A percentile compares a stretch with the other conserved stretches of the same genome.
These are phyloP conservation scores for Peromyscus aztecus DNA, from an alignment of 2,797 vertebrate species.

Conservation along the genomic window DNA sequence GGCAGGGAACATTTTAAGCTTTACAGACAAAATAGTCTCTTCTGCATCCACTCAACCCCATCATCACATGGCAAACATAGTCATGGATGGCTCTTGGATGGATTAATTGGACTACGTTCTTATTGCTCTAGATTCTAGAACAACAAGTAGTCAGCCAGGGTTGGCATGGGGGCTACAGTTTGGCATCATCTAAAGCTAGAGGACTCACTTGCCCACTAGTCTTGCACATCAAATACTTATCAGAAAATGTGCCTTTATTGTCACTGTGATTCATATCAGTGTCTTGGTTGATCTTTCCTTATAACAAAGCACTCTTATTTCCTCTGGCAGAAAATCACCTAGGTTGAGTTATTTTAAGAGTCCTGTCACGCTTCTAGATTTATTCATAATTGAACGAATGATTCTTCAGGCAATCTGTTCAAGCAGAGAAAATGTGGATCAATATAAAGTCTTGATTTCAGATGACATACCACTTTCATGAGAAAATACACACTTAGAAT, in stretches of 20 bases:
- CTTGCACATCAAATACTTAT: neutral
- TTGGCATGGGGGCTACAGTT: neutral
- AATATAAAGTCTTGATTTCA: slow-evolving; percentile 48
- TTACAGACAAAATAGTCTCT: neutral
- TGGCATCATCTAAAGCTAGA: neutral
- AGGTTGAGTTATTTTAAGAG: slow-evolving; percentile 47
- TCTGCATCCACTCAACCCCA: neutral
- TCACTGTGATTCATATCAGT: neutral
- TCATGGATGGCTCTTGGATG: neutral
- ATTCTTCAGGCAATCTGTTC: neutral
- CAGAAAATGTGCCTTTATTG: neutral
- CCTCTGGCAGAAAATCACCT: slow-evolving; percentile 50
- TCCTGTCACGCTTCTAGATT: neutral
- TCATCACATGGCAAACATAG: neutral
- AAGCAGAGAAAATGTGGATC: neutral
- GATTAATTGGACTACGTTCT: neutral
- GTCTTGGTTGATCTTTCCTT: neutral
- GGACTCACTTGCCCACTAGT: neutral
- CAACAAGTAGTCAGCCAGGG: neutral
- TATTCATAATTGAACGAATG: slow-evolving; percentile 47
- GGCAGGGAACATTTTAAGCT: neutral
- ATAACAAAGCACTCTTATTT: neutral
- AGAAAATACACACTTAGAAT: neutral
- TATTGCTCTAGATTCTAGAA: neutral
- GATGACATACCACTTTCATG: neutral